These are phyloP conservation scores for Struthidea cinerea DNA, from an alignment of 2,113 vertebrate genomes.

Conservation along the genomic window DNA sequence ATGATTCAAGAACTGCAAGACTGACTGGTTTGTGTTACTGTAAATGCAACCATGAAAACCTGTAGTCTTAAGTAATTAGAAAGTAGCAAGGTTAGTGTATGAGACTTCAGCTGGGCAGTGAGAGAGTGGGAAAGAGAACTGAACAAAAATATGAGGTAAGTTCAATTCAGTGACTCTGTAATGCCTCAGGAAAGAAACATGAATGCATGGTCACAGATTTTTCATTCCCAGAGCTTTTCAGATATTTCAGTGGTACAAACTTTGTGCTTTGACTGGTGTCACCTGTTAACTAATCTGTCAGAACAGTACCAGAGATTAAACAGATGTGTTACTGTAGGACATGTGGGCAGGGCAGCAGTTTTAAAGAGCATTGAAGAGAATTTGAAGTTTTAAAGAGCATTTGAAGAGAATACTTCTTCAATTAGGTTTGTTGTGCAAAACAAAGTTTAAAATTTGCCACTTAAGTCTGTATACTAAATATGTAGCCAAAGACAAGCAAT, in stretches of 20 bases:
- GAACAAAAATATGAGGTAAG: neutral
- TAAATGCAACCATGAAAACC: neutral
- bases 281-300: neutral
- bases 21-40: neutral
- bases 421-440: neutral
- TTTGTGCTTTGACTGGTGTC: neutral
- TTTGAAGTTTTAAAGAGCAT: neutral
- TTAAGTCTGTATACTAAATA: neutral
- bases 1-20: neutral
- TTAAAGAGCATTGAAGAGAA: neutral
- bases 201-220: neutral
- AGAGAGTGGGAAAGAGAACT: neutral
- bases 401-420: neutral
- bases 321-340: neutral
- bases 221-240: neutral
- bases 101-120: neutral
- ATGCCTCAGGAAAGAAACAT: neutral
- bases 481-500: neutral
- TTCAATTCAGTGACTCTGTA: neutral
- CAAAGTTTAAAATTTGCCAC: neutral
- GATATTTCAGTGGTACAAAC: neutral
- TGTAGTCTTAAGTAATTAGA: neutral
- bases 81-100: neutral
- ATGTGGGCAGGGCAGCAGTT: rapidly evolving
- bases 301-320: neutral